Base-by-base conservation (phyloP, 2,888 invertebrate genomes). In the Blastobasis adustella region DNA sequence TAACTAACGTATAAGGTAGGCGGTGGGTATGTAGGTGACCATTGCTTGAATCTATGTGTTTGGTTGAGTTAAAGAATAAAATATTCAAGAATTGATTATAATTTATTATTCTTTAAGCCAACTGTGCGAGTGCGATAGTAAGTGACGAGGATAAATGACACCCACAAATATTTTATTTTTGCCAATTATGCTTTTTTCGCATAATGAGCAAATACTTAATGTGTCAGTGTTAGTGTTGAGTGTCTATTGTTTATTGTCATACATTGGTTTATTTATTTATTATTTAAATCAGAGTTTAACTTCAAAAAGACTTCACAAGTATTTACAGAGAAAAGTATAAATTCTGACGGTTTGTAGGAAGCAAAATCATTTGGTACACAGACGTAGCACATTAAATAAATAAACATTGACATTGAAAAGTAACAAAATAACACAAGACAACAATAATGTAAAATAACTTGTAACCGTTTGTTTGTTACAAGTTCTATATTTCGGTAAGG, bases 141-240 rank as follows among this genome's bases (percentile, higher is more conserved):
- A 48, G 58, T 60, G 49, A 59, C 61, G 59, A 66, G 62, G 74
- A 77, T 86, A 87, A 87, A 88, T 88, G 88, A 87, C 86, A 85
- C 74, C 88, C 84, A 85, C 72, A 74, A 63, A 66, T 71, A 53
- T 62, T 52, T 59, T 53, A 54, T 57, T 68, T 73, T 82, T 86
- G 86, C 88, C 88, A 87, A 87, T 87, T 86, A 86, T 87, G 87
- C 84, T 63, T 71, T 77, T 75, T 67, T 71, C 67, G 86, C 88
- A 84, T 83, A 85, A 89, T 87, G 87, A 87, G 87, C 86, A 84
- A 88, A 88, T 87, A 89, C 88, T 73, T 63, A 60, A 64, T 65
- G 67, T 74, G 76, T 62, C 72, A 69, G 71, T 72, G 66, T 68
- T 56, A 76, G 80, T 84, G 76, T 81, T 74, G 67, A 70, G 70